These are phyloP conservation scores for Platycercus adscitus DNA, from an alignment of 2,113 vertebrate genomes.

Conservation along the genomic window DNA sequence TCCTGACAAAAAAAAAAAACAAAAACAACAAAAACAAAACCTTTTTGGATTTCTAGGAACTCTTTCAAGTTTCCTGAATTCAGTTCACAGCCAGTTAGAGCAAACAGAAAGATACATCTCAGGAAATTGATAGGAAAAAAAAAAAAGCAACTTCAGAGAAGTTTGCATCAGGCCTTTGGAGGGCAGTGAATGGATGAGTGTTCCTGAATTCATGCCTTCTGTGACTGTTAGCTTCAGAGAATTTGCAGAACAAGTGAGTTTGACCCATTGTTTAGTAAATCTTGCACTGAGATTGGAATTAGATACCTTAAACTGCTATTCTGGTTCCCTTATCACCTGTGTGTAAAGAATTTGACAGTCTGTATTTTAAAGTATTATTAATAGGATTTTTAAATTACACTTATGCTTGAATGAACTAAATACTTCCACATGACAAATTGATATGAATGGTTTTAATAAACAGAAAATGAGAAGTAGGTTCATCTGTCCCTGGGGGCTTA, in stretches of 20 bases:
- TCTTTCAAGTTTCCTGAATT: not conserved
- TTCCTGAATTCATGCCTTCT: not conserved
- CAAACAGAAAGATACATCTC: not conserved
- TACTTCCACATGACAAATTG: constrained; percentile 50
- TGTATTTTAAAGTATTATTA: constrained; percentile 33
- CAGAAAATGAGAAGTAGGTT: constrained; percentile 50
- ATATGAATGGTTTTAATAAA: constrained; percentile 68
- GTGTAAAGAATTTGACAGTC: constrained; percentile 22
- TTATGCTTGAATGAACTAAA: constrained; percentile 34
- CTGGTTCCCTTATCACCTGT: not conserved
- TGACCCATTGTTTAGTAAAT: not conserved
- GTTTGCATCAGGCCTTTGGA: not conserved
- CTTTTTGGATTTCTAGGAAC: not conserved
- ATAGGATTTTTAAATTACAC: constrained; percentile 42
- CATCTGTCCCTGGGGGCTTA: constrained; percentile 36
- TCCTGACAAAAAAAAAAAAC: not conserved
- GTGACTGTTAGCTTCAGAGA: not conserved
- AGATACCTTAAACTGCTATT: not conserved
- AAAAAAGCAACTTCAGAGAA: not conserved
- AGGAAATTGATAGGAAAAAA: not conserved
- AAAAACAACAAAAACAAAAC: no score
- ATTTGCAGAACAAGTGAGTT: not conserved
- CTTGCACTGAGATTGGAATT: not conserved
- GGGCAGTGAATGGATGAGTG: not conserved
- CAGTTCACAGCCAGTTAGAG: not conserved